phyloP scores from a whole-genome alignment of 2,888 invertebrate species.

The Thecophora atra region DNA sequence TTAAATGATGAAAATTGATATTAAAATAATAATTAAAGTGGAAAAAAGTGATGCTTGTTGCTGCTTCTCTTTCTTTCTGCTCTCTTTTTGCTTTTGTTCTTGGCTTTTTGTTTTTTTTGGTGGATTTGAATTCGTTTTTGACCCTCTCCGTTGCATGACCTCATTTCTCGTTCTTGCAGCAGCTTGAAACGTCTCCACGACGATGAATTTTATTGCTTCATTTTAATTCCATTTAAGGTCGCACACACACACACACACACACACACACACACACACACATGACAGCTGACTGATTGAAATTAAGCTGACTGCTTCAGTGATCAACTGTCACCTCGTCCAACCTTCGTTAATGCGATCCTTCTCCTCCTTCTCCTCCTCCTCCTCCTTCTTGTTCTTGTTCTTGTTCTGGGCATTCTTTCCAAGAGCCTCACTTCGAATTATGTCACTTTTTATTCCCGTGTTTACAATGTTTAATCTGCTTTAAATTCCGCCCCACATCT shows the following conservation, averaged over 20 bases:
- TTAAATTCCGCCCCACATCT: neutral
- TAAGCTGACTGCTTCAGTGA: neutral
- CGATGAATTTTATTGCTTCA: neutral
- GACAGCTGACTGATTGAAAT: constrained; percentile 7
- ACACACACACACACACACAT: neutral
- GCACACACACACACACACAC: neutral
- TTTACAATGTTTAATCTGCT: neutral
- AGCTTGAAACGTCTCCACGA: neutral
- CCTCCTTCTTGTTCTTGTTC: too few species aligned
- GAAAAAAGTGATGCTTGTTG: too few species aligned
- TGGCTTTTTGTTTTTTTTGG: too few species aligned
- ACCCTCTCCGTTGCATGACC: constrained; percentile 38
- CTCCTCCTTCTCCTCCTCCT: too few species aligned
- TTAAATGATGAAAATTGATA: too few species aligned
- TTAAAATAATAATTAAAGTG: too few species aligned
- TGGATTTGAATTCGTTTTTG: neutral
- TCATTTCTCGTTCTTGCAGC: constrained; percentile 39
- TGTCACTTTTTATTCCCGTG: neutral
- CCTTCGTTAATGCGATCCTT: too few species aligned
- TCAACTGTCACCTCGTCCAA: neutral
- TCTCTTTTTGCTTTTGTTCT: too few species aligned
- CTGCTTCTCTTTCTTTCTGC: too few species aligned
- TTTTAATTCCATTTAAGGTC: neutral
- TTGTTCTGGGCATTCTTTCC: too few species aligned
- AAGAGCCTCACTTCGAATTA: too few species aligned